Evolutionary conservation across 2,113 vertebrate genomes (phyloP), one percentile per base, ranked within the genome.

Genomic region (Hystrix brachyura): DNA sequence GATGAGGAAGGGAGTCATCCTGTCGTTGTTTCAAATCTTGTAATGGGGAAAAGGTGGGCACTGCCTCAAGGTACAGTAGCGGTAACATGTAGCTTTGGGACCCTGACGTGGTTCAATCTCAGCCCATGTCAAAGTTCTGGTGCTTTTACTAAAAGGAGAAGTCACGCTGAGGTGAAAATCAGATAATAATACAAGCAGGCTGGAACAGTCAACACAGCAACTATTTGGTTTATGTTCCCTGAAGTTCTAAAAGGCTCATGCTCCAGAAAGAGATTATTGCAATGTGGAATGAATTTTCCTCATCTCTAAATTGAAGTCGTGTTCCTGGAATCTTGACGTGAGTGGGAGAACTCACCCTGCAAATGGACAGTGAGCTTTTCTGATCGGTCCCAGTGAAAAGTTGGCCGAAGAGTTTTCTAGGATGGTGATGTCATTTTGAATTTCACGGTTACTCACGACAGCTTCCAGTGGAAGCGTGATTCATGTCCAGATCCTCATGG

Each of bases 361-460:
- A 23, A 21, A 95, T 23, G 51, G 51, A 48, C 80, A 65, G 25
- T 55, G 69, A 85, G 19, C 19, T 91, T 89, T 89, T 71, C 72
- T 71, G 27, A 95, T 76, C 34, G 17, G 81, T 69, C 65, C 74
- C 65, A 65, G 59, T 38, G 19, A 62, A 96, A 95, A 83, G n/a
- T 84, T 51, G 74, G 51, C 79, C 10, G 38, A 74, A 93, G 72
- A 55, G 78, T 91, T 91, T 95, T 82, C 81, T 82, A 60, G 62
- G 57, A 81, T 34, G 38, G 57, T 25, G 62, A 6, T 80, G 64
- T 93, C 83, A 84, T 87, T 89, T 96, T 85, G 67, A 84, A 92
- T 97, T 95, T 94, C 62, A 90, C 79, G 91, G 93, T 88, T 90
- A 60, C 17, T 21, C 72, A 82, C 1, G 8, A 51, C n/a, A 88